phyloP scores from a whole-genome alignment of 2,888 invertebrate species.

The Heliconius erato region DNA sequence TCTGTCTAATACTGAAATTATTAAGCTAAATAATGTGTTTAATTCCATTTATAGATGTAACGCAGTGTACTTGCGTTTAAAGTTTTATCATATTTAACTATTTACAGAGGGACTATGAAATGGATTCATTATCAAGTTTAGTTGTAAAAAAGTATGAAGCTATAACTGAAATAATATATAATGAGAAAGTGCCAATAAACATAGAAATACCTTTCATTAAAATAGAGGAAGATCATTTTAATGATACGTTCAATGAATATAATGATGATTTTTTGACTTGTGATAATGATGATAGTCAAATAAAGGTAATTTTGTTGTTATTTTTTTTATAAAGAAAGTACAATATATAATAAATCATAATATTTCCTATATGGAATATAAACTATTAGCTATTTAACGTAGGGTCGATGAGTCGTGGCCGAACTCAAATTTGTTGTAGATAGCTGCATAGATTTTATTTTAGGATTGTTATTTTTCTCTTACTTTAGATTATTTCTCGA shows the following conservation, averaged over 20 bases:
- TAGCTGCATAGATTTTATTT: no score
- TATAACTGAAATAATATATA: neutral
- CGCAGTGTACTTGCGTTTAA: neutral
- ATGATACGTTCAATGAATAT: neutral
- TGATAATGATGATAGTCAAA: neutral
- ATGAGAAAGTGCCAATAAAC: neutral
- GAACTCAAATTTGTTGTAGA: no score
- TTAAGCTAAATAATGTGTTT: no score
- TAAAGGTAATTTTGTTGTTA: neutral
- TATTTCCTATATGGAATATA: no score
- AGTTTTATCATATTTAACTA: neutral
- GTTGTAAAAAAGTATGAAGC: neutral
- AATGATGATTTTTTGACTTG: slow-evolving; percentile 7
- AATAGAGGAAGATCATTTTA: slow-evolving; percentile 13
- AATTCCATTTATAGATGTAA: neutral
- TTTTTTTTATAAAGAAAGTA: neutral
- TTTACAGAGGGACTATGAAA: slow-evolving; percentile 15
- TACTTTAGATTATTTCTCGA: no score
- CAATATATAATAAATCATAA: no score
- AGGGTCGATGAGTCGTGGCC: no score
- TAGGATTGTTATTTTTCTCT: no score
- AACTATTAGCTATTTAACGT: no score
- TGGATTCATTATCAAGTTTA: slow-evolving; percentile 12
- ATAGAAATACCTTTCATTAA: slow-evolving; percentile 18
- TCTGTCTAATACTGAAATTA: no score